Conservation (phyloP, 30 jellyfish, hydroid and myxozoan species). For the Catostylus mosaicus region DNA sequence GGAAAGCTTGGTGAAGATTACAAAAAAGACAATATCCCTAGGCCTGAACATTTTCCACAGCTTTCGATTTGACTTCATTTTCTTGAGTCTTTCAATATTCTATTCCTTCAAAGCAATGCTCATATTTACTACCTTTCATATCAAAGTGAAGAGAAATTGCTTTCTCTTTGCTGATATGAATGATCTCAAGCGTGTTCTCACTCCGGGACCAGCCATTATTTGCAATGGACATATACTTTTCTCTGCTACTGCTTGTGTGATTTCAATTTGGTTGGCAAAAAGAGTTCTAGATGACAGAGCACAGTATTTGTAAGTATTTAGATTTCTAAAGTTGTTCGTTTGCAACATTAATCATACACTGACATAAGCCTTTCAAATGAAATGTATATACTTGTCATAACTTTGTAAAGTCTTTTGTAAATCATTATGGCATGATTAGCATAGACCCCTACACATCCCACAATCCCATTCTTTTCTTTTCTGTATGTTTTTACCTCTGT, state of each 20-base stretch:
- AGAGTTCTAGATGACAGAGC: conserved; percentile 40
- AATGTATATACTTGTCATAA: too few relatives aligned
- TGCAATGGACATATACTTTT: conserved; percentile 52
- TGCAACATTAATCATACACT: too few relatives aligned
- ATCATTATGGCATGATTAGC: too few relatives aligned
- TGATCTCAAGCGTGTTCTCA: conserved; percentile 44
- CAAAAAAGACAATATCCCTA: conserved; percentile 9
- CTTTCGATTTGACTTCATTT: conserved; percentile 44
- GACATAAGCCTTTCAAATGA: too few relatives aligned
- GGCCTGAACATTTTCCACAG: conserved; percentile 9
- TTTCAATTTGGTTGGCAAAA: conserved; percentile 42
- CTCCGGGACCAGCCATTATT: conserved; percentile 62
- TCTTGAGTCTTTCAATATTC: conserved; percentile 34
- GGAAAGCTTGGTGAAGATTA: conserved; percentile 21
- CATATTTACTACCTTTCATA: conserved; percentile 33
- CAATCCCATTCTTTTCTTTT: too few relatives aligned
- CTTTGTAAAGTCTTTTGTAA: too few relatives aligned
- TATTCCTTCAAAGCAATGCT: conserved; percentile 42
- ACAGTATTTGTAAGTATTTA: conserved; percentile 36
- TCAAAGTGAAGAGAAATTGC: conserved; percentile 55
- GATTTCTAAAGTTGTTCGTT: too few relatives aligned
- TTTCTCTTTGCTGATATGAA: conserved; percentile 48
- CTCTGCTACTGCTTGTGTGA: conserved; percentile 19
- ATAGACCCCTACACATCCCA: too few relatives aligned
- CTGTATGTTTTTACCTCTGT: too few relatives aligned